phyloP scores from a whole-genome alignment of 1,140 invertebrate species.

The Scaptomyza hsui region DNA sequence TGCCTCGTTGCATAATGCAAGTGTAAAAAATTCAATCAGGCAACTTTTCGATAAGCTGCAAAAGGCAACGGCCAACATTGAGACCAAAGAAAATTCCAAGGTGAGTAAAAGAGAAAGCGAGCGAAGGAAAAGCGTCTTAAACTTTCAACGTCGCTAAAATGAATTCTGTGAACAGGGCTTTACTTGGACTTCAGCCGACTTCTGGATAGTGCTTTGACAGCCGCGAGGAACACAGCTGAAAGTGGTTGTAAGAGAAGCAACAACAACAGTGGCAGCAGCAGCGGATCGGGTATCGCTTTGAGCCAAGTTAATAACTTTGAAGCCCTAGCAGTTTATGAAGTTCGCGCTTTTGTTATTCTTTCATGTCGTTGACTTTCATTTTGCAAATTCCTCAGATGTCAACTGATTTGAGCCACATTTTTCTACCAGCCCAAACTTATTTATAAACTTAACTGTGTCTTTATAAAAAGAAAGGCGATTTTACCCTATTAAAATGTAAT shows the following conservation, averaged over 20 bases:
- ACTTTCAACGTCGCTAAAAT: slow-evolving; percentile 62
- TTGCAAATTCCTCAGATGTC: slow-evolving; percentile 57
- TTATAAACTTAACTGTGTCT: neutral
- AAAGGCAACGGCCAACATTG: slow-evolving; percentile 55
- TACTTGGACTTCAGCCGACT: slow-evolving; percentile 26
- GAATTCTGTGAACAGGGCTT: slow-evolving; percentile 54
- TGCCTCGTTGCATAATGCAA: slow-evolving; percentile 54
- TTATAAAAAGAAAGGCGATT: too few relatives aligned
- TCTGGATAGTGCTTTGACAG: slow-evolving; percentile 20
- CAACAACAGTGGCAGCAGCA: neutral
- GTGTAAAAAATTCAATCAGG: slow-evolving; percentile 72
- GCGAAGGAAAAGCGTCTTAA: slow-evolving; percentile 64
- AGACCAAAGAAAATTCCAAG: slow-evolving; percentile 10
- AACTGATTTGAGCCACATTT: slow-evolving; percentile 37
- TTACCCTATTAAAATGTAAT: too few relatives aligned
- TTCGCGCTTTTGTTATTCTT: slow-evolving; percentile 60
- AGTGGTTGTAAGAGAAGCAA: neutral
- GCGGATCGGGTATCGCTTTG: slow-evolving; percentile 71
- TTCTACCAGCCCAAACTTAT: neutral
- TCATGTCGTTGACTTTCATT: slow-evolving; percentile 68
- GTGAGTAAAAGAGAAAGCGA: neutral
- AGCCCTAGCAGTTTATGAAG: slow-evolving; percentile 77
- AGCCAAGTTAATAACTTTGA: slow-evolving; percentile 76
- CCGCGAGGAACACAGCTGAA: neutral
- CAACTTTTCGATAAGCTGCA: slow-evolving; percentile 80